Evolutionary conservation across 1,140 invertebrate species (phyloP).

Genomic region (Drosophila nasuta): DNA sequence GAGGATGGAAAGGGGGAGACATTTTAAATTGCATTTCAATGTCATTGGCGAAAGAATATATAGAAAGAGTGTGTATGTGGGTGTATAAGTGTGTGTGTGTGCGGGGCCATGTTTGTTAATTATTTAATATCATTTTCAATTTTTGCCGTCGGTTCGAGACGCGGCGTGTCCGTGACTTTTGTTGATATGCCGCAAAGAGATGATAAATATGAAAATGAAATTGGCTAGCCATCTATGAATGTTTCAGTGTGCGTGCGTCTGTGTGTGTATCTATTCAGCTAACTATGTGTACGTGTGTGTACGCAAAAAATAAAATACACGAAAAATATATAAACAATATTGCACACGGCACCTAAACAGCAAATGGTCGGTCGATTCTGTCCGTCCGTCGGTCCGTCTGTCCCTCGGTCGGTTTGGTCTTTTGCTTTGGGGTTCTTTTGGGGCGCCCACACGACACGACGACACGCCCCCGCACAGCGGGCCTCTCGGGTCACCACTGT

Average conservation of each 20-base stretch:
- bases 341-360: conserved; percentile 79
- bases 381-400: background rate
- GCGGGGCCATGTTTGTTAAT: conserved; percentile 67
- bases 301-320: conserved; percentile 64
- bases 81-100: conserved; percentile 9
- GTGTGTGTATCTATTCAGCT: conserved; percentile 18
- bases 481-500: conserved; percentile 50
- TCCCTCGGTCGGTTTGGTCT: conserved; percentile 6
- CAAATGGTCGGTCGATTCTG: conserved; percentile 26
- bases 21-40: conserved; percentile 76
- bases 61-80: conserved; percentile 11
- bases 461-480: conserved; percentile 42
- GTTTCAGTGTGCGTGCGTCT: conserved; percentile 21
- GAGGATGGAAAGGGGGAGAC: background rate
- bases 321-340: conserved; percentile 84
- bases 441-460: conserved; percentile 59
- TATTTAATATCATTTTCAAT: conserved; percentile 83
- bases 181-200: conserved; percentile 66
- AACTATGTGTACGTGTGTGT: conserved; percentile 1
- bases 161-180: conserved; percentile 80
- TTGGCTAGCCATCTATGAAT: conserved; percentile 36
- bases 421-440: conserved; percentile 24
- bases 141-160: conserved; percentile 56
- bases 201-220: conserved; percentile 82
- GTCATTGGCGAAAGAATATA: conserved; percentile 68